phyloP scores from a whole-genome alignment of 2,888 invertebrate genomes.

The Autographa gamma region DNA sequence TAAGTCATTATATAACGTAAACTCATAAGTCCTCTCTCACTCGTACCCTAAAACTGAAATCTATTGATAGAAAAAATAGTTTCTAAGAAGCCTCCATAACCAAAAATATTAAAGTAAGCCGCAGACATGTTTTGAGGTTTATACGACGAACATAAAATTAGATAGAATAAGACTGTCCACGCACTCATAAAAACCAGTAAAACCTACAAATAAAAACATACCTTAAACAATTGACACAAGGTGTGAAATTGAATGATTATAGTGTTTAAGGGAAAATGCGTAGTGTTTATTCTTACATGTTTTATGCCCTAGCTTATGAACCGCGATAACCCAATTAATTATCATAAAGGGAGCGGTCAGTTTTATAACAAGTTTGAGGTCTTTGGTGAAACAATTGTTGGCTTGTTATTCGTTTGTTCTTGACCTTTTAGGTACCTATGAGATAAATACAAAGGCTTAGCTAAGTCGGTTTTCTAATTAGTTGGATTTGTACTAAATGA shows the following conservation, averaged over 20 bases:
- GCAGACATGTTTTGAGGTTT: neutral
- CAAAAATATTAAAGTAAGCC: constrained; percentile 7
- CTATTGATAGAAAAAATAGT: neutral
- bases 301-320: constrained; percentile 10
- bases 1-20: too few species aligned
- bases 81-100: neutral
- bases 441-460: neutral
- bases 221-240: neutral
- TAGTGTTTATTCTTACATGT: constrained; percentile 9
- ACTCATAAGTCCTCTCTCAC: too few species aligned
- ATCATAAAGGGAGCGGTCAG: constrained; percentile 5
- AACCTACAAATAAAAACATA: neutral
- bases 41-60: neutral
- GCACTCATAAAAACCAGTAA: neutral
- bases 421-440: neutral
- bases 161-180: constrained; percentile 9
- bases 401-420: neutral
- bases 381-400: neutral
- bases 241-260: neutral
- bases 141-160: constrained; percentile 5
- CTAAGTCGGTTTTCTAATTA: neutral
- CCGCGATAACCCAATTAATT: constrained; percentile 15
- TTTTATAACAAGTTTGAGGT: constrained; percentile 3
- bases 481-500: neutral
- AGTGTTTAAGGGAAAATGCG: constrained; percentile 6